A percentile compares a stretch with the other conserved stretches of the same genome.
phyloP scores from a whole-genome alignment of 1,140 invertebrate species.

The Bombus terrestris region DNA sequence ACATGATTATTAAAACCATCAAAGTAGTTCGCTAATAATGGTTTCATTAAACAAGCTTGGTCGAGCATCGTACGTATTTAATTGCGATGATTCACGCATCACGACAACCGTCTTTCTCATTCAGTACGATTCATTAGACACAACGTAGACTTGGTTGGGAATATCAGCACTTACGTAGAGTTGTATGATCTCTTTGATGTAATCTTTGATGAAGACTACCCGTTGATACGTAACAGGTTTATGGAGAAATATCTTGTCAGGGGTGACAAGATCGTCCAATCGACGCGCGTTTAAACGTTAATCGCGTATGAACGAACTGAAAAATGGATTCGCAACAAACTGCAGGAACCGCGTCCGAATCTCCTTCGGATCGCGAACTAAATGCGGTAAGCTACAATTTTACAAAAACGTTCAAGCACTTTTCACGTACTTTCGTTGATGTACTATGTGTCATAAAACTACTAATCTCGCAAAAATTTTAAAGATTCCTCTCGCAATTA shows the following conservation, averaged over 20 bases:
- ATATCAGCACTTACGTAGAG: neutral
- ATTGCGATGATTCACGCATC: constrained; percentile 19
- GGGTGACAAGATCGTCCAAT: constrained; percentile 55
- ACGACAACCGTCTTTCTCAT: constrained; percentile 21
- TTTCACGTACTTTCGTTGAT: neutral
- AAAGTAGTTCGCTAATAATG: neutral
- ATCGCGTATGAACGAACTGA: constrained; percentile 40
- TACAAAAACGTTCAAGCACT: neutral
- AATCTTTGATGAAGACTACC: constrained; percentile 8
- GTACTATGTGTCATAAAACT: neutral
- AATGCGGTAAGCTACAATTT: constrained; percentile 73
- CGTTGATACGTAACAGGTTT: constrained; percentile 78
- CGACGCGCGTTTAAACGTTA: constrained; percentile 38
- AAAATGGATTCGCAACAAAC: constrained; percentile 76
- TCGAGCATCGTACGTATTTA: neutral
- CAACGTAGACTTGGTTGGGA: neutral
- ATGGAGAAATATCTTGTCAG: constrained; percentile 68
- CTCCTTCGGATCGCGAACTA: constrained; percentile 63
- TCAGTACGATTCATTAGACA: constrained; percentile 21
- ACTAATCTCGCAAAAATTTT: neutral
- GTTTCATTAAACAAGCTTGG: constrained; percentile 18
- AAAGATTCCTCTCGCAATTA: neutral
- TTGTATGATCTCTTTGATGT: neutral
- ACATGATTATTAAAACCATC: neutral
- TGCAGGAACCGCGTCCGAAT: constrained; percentile 60